These are phyloP conservation scores for Phaethon lepturus DNA, from an alignment of 2,113 vertebrate species.

Conservation along the genomic window DNA sequence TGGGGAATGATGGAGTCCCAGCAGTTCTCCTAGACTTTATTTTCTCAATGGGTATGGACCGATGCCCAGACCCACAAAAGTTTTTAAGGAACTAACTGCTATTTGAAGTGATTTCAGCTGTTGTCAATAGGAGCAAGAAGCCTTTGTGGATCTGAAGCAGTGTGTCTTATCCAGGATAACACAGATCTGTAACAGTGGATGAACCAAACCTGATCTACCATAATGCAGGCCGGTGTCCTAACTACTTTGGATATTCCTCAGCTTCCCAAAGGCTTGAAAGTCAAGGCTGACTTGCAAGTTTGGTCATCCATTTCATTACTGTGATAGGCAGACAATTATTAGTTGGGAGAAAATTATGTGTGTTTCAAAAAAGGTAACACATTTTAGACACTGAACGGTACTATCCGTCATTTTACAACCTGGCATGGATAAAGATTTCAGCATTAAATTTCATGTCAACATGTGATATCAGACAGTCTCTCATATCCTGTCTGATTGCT, in stretches of 20 bases:
- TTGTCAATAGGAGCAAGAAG: not conserved
- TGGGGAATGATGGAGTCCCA: not conserved
- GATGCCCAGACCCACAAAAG: fast-evolving
- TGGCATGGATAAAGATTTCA: not conserved
- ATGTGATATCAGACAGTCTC: not conserved
- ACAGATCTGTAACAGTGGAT: fast-evolving
- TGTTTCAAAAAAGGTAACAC: not conserved
- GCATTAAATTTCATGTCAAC: not conserved
- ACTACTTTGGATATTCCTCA: not conserved
- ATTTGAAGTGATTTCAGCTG: not conserved
- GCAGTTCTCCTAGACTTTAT: not conserved
- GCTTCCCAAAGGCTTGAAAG: not conserved
- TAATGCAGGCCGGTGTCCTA: not conserved
- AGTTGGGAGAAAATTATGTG: not conserved
- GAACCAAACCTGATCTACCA: not conserved
- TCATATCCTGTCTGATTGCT: constrained; percentile 13
- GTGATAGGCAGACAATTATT: not conserved
- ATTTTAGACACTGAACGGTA: not conserved
- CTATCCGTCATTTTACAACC: not conserved
- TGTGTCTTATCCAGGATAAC: not conserved
- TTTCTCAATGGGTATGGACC: not conserved
- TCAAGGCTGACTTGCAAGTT: not conserved
- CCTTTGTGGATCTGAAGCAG: not conserved
- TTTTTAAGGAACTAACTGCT: not conserved
- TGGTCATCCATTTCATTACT: not conserved